A percentile compares a stretch with the other conserved stretches of the same genome.
Evolutionary conservation across 2,888 invertebrate genomes (phyloP).

Genomic region (Drosophila mimetica): DNA sequence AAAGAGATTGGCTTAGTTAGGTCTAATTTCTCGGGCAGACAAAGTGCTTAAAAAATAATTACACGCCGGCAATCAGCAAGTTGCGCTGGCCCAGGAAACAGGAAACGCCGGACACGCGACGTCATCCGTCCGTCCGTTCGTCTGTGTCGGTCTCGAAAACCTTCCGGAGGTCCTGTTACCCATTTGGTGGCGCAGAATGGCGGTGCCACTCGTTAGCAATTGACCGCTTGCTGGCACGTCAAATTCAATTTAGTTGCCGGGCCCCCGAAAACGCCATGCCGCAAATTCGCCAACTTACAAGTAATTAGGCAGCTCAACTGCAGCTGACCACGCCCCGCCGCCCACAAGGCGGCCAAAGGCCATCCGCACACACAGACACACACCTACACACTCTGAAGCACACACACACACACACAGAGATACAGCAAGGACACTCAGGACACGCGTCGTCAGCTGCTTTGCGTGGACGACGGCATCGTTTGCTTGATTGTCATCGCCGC

Average conservation of each 20-base stretch:
- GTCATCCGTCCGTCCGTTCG: constrained; percentile 59
- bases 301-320: constrained; percentile 81
- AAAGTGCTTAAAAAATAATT: constrained; percentile 79
- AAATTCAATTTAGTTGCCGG: constrained; percentile 80
- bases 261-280: constrained; percentile 65
- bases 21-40: constrained; percentile 75
- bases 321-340: constrained; percentile 26
- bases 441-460: constrained; percentile 70
- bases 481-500: constrained; percentile 68
- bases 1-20: constrained; percentile 69
- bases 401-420: constrained; percentile 12
- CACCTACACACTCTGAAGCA: constrained; percentile 1
- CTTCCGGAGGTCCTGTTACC: constrained; percentile 16
- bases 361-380: constrained; percentile 12
- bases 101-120: constrained; percentile 75
- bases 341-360: constrained; percentile 21
- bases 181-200: constrained; percentile 15
- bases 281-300: constrained; percentile 82
- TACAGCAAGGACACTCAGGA: constrained; percentile 47
- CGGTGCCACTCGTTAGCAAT: constrained; percentile 43
- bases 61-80: constrained; percentile 76
- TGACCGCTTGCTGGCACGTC: constrained; percentile 47
- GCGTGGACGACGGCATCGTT: constrained; percentile 40
- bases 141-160: constrained; percentile 10
- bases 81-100: constrained; percentile 63